phyloP scores from a whole-genome alignment of 2,888 invertebrate species.

The Cremastinae sp. region DNA sequence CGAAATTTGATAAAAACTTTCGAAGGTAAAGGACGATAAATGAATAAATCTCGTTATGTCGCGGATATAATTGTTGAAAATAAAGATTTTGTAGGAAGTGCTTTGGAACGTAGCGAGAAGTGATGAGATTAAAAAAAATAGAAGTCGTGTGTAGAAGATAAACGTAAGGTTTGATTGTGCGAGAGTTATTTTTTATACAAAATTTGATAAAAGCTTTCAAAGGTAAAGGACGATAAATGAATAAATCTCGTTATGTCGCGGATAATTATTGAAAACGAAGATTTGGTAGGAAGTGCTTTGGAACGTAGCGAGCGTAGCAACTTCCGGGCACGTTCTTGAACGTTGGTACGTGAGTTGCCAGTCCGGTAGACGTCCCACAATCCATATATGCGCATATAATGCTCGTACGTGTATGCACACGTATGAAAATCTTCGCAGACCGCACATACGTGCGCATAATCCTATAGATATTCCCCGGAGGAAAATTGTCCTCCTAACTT shows the following conservation, averaged over 20 bases:
- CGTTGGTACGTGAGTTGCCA: slow-evolving; percentile 53
- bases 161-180: no score
- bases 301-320: slow-evolving; percentile 40
- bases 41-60: background rate
- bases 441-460: background rate
- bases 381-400: slow-evolving; percentile 14
- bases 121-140: no score
- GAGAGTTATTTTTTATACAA: background rate
- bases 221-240: background rate
- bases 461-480: background rate
- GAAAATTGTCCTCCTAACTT: slow-evolving; percentile 27
- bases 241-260: background rate
- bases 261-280: slow-evolving; percentile 31
- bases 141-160: no score
- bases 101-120: background rate
- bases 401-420: background rate
- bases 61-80: no score
- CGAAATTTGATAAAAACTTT: no score
- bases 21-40: background rate
- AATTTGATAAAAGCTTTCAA: no score
- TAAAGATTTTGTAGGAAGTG: background rate
- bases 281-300: slow-evolving; percentile 51
- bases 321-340: slow-evolving; percentile 56
- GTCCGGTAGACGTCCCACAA: slow-evolving; percentile 35
- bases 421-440: background rate